These are phyloP conservation scores for Hippotragus niger DNA, from an alignment of 2,113 vertebrate species.

Conservation along the genomic window DNA sequence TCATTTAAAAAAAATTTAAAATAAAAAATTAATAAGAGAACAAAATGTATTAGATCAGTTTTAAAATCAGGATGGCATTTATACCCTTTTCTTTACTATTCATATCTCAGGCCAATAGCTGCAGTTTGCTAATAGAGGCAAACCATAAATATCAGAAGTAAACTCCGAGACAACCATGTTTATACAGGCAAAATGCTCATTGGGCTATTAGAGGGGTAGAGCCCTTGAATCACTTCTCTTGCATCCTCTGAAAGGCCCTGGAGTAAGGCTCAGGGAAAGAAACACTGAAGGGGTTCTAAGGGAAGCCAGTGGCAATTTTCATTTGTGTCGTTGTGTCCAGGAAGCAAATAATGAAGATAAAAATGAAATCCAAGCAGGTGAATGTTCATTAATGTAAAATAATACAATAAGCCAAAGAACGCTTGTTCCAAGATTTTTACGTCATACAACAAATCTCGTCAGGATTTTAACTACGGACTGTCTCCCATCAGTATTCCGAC, in stretches of 20 bases:
- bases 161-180: neutral
- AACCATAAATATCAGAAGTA: conserved; percentile 31
- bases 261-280: neutral
- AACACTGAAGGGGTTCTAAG: neutral
- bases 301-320: neutral
- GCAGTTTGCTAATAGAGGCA: neutral
- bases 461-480: neutral
- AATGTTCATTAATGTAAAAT: neutral
- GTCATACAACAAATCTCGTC: neutral
- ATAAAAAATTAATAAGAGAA: neutral
- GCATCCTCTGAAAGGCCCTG: neutral
- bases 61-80: neutral
- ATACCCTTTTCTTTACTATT: neutral
- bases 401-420: neutral
- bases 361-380: neutral
- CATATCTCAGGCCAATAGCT: neutral
- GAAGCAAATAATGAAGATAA: neutral
- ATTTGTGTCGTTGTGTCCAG: neutral
- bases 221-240: neutral
- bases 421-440: neutral
- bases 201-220: neutral
- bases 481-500: neutral
- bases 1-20: neutral
- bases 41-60: neutral
- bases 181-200: neutral